Conservation (phyloP, 2,888 invertebrate genomes). For the Trissolcus japonicus region DNA sequence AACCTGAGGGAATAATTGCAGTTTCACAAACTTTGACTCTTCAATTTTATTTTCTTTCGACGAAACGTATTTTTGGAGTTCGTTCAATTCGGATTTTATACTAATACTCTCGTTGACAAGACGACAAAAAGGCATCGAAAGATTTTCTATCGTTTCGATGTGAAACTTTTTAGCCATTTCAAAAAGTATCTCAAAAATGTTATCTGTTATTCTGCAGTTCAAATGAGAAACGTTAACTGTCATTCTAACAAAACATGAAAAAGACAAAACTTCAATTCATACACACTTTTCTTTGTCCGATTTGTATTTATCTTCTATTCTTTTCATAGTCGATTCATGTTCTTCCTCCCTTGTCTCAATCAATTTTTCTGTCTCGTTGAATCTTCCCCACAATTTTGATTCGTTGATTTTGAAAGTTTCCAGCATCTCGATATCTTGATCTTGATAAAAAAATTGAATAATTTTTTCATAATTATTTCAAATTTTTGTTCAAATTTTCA, state of each 20-base stretch:
- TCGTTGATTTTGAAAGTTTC: slow-evolving; percentile 67
- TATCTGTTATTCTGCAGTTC: slow-evolving; percentile 65
- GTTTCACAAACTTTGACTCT: slow-evolving; percentile 13
- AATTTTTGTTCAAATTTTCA: no score
- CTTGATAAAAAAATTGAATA: slow-evolving; percentile 58
- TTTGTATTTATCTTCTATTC: slow-evolving; percentile 35
- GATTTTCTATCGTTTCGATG: slow-evolving; percentile 58
- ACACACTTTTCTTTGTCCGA: slow-evolving; percentile 67
- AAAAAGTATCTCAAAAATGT: slow-evolving; percentile 64
- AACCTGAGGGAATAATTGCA: no score
- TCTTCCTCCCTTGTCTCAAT: slow-evolving; percentile 30
- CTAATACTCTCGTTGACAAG: slow-evolving; percentile 68
- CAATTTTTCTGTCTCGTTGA: slow-evolving; percentile 57
- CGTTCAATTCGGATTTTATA: slow-evolving; percentile 62
- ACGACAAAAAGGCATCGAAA: slow-evolving; percentile 62
- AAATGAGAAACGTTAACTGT: neutral
- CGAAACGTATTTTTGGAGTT: slow-evolving; percentile 17
- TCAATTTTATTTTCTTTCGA: slow-evolving; percentile 14
- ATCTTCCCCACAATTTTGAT: slow-evolving; percentile 31
- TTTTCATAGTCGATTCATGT: no score
- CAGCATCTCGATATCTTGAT: slow-evolving; percentile 66
- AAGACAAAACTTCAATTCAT: slow-evolving; percentile 1
- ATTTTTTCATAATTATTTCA: no score
- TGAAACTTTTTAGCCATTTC: slow-evolving; percentile 64
- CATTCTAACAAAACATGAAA: neutral